Evolutionary conservation across 2,888 invertebrate species (phyloP), one percentile per base, ranked within the genome.

Genomic region (Eudemis profundana): DNA sequence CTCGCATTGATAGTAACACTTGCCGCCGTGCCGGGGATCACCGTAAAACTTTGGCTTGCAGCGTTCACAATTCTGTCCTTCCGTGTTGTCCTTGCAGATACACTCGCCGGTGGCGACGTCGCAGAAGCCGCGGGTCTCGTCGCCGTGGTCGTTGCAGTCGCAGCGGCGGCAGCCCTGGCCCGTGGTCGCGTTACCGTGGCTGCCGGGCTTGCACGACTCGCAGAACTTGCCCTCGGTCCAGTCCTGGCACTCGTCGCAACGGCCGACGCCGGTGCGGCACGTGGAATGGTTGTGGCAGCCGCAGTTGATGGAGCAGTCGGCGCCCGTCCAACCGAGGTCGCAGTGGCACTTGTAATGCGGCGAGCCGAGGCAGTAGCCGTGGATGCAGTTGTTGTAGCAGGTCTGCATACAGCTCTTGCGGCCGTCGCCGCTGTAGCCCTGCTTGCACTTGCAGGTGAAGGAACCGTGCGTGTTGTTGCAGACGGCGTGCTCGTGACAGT

Each of bases 231-330:
- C 98, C 72, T 95, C 96, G 0, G 98, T 98, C 95, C 96, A 96
- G 75, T 98, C 95, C 79, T 97, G 95, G 78, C 98, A 98, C 73
- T 96, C 94, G 79, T 98, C 98, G 85, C 98, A 98, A 38, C 95
- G 93, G 0, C 97, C 97, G 0, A 96, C 94, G 0, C 96, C 96
- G 56, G 93, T 91, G 15, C 92, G 87, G 79, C 98, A 99, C 0
- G 96, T 96, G 0, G 98, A 98, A 87, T 98, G 98, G 84, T 97
- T 97, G 83, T 98, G 95, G 80, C 98, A 98, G 5, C 97, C 97
- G 82, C 98, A 98, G 84, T 98, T 97, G 4, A 95, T 94, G 0
- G 96, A 95, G 81, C 99, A 99, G 84, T 97, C 97, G 0, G 94
- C 94, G 0, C 98, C 98, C 0, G 97, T 97, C 98, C 98, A 99